Evolutionary conservation across 2,113 vertebrate species (phyloP).

Genomic region (Peromyscus polionotus): DNA sequence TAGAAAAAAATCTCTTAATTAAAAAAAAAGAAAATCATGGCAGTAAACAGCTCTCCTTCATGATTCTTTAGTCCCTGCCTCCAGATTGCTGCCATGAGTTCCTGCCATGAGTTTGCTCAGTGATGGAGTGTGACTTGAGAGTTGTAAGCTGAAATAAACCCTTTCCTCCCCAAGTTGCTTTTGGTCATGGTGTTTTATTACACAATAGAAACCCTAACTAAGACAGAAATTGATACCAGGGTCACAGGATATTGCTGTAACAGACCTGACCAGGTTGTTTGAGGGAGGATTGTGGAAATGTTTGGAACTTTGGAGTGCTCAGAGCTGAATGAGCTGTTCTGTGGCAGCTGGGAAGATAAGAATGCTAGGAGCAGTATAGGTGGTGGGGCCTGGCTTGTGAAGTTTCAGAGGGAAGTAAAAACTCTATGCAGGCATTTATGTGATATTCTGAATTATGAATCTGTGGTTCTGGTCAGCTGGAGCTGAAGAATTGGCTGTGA

Average conservation of each 20-base stretch:
- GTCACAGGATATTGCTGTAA: not conserved
- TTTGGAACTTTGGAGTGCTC: not conserved
- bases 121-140: not conserved
- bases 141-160: too few species aligned
- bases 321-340: not conserved
- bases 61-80: not conserved
- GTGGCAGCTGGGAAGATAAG: not conserved
- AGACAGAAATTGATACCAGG: not conserved
- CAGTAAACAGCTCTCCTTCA: not conserved
- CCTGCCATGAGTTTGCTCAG: not conserved
- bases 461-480: not conserved
- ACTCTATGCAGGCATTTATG: not conserved
- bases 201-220: not conserved
- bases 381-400: not conserved
- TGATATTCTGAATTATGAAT: not conserved
- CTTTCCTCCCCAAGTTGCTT: not conserved
- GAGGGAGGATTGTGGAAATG: not conserved
- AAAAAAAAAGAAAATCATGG: not conserved
- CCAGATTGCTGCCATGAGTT: not conserved
- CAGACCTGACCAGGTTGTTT: not conserved
- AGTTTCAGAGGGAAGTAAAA: not conserved
- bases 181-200: not conserved
- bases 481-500: not conserved
- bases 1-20: too few species aligned
- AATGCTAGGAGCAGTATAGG: not conserved